Conservation (phyloP, 2,113 vertebrate species). For the Smithornis capensis region DNA sequence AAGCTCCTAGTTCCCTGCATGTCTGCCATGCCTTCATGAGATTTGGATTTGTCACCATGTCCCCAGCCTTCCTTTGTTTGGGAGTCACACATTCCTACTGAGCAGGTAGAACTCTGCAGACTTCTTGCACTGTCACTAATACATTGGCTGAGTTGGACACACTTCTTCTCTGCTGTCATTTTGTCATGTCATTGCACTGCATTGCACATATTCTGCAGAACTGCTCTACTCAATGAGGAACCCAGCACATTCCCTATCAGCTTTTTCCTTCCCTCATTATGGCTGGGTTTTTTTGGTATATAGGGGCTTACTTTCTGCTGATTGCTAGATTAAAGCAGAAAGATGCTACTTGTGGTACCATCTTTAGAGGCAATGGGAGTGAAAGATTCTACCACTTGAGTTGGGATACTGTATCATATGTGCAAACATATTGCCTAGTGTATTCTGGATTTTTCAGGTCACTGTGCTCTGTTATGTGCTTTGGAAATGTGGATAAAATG, state of each 20-base stretch:
- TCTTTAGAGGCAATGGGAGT: background rate
- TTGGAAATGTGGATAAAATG: background rate
- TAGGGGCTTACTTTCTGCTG: background rate
- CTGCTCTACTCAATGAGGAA: background rate
- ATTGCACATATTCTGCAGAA: background rate
- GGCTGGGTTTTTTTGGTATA: background rate
- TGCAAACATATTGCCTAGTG: fast-evolving
- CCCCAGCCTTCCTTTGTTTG: background rate
- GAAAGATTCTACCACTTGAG: background rate
- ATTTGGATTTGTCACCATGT: background rate
- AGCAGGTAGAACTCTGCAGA: background rate
- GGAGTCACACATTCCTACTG: fast-evolving
- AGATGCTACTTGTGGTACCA: background rate
- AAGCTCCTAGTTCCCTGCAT: background rate
- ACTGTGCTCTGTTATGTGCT: background rate
- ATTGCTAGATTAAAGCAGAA: background rate
- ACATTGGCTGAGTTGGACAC: background rate
- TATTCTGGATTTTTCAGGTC: background rate
- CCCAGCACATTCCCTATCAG: background rate
- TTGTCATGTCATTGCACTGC: background rate
- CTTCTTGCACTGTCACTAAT: fast-evolving
- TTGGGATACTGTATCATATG: background rate
- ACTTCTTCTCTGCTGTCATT: background rate
- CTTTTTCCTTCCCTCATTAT: fast-evolving
- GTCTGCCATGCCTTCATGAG: background rate